Evolutionary conservation across 2,113 vertebrate genomes (phyloP), one percentile per base, ranked within the genome.

Genomic region (Dasyurus viverrinus): DNA sequence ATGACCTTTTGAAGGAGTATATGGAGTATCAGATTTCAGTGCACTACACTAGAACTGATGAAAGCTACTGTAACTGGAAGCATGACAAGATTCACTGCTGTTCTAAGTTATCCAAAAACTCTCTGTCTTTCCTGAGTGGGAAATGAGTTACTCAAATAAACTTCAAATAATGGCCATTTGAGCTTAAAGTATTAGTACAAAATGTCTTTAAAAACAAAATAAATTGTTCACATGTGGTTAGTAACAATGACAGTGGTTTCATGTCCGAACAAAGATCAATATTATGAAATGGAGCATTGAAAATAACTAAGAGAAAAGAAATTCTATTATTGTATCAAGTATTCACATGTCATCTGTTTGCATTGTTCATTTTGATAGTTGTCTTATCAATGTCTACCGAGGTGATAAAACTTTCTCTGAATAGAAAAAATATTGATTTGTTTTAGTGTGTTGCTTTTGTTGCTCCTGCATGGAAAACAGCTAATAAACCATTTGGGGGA

Each of bases 1-100:
- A 50, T 84, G 93, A 57, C 36, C 36, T 94, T 92, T 94, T 53
- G 54, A 12, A 95, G 90, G 48, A 68, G 46, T 25, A 89, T 92
- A 48, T 50, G 1, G 22, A 90, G 5, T 90, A 92, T 50, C n/a
- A 3, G 46, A 96, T 93, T 93, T 93, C 47, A 46, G 16, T 93
- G 60, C 36, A 76, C n/a, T 53, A 47, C 10, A 52, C 60, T 46
- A 16, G n/a, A 89, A 11, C n/a, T 60, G 53, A 54, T 89, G 50
- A 92, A 93, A 95, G 48, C 42, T 94, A 54, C 48, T 90, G 1
- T 92, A 53, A 46, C 19, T 94, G n/a, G 26, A 42, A 90, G 47
- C 68, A 60, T 27, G 7, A 53, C 68, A 95, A 68, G 53, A 91
- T 47, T 30, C 42, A 0, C 47, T 50, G 53, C 94, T 84, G n/a